These are phyloP conservation scores for Pangasius macronema DNA, from an alignment of 2,797 vertebrate genomes.

Conservation along the genomic window DNA sequence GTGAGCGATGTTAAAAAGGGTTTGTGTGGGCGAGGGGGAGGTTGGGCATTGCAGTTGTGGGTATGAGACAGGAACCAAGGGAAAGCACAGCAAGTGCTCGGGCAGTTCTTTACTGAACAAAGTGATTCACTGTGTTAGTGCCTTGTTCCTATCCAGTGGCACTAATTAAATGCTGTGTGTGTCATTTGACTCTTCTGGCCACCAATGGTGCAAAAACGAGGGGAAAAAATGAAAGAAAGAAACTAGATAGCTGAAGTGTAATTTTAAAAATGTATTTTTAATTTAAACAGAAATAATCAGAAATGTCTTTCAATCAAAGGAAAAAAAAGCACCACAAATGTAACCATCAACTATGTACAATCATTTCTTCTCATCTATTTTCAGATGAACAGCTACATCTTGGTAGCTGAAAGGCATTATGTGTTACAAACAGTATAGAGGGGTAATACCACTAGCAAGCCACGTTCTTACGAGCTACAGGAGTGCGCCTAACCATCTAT, in stretches of 20 bases:
- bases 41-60: constrained; percentile 13
- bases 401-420: not conserved
- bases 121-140: constrained; percentile 28
- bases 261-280: not conserved
- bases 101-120: constrained; percentile 30
- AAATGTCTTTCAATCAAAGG: not conserved
- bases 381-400: not conserved
- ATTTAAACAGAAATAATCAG: not conserved
- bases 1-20: constrained; percentile 51
- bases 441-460: constrained; percentile 23
- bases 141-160: constrained; percentile 3
- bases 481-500: constrained; percentile 28
- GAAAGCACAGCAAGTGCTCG: constrained; percentile 37
- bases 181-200: not conserved
- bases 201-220: not conserved
- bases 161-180: constrained; percentile 14
- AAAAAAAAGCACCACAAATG: not conserved
- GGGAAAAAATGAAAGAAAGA: not conserved
- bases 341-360: not conserved
- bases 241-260: not conserved
- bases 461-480: constrained; percentile 15
- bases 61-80: constrained; percentile 31
- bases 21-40: constrained; percentile 42
- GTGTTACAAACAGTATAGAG: not conserved
- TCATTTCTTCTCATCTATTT: too few relatives aligned